Percentiles rank a stretch among this genome's conserved stretches.
Evolutionary conservation across 1,140 invertebrate species (phyloP).

Genomic region (Hestina assimilis): DNA sequence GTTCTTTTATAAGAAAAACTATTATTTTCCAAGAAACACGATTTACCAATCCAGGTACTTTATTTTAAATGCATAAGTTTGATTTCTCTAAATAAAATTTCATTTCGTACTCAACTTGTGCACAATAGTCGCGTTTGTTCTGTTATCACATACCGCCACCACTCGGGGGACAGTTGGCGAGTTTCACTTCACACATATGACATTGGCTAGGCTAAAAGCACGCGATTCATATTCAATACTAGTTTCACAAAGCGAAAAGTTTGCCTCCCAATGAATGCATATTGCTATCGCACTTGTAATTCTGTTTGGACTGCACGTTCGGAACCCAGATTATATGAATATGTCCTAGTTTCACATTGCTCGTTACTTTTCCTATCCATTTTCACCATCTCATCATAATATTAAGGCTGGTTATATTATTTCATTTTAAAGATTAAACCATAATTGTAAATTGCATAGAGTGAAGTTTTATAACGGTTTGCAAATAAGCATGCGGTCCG

Average conservation of each 20-base stretch:
- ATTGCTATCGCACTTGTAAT: constrained; percentile 10
- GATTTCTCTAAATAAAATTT: too few relatives aligned
- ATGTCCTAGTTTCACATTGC: neutral
- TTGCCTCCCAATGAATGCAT: constrained; percentile 42
- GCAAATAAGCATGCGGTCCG: too few relatives aligned
- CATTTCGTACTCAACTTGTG: too few relatives aligned
- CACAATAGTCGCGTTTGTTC: too few relatives aligned
- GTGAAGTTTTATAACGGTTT: neutral
- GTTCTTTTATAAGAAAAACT: too few relatives aligned
- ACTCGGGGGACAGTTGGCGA: neutral
- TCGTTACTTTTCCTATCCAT: neutral
- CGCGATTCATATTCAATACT: constrained; percentile 47
- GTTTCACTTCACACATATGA: constrained; percentile 1
- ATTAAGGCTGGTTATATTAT: too few relatives aligned
- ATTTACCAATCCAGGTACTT: too few relatives aligned
- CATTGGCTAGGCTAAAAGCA: constrained; percentile 43
- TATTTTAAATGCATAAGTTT: too few relatives aligned
- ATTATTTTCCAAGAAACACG: too few relatives aligned
- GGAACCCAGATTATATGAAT: constrained; percentile 1
- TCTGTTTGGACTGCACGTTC: neutral
- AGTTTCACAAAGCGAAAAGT: constrained; percentile 59
- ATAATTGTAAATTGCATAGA: neutral
- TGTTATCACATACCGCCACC: too few relatives aligned
- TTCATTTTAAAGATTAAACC: too few relatives aligned
- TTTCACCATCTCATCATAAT: neutral